Percentiles rank a stretch among this genome's conserved stretches.
These are phyloP conservation scores for Pseudomugil tenellus DNA, from an alignment of 2,797 vertebrate species.

Conservation along the genomic window DNA sequence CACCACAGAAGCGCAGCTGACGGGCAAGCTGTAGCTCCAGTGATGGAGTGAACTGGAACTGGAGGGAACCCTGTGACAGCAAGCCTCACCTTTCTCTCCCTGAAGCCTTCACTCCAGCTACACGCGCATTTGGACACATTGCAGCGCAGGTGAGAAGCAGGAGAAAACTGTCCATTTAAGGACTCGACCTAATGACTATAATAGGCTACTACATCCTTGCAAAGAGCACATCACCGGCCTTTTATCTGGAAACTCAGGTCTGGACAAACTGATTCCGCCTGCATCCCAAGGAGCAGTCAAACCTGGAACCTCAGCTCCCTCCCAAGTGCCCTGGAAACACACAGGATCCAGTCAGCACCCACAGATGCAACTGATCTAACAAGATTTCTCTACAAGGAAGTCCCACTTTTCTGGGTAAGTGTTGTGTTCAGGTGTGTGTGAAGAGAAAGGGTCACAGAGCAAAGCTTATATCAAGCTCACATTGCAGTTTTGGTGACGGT, in stretches of 20 bases:
- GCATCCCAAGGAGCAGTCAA: constrained; percentile 54
- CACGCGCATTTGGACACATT: constrained; percentile 51
- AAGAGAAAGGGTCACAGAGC: constrained; percentile 1
- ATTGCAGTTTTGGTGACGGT: constrained; percentile 21
- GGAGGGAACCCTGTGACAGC: constrained; percentile 40
- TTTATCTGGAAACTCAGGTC: constrained; percentile 69
- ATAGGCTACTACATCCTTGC: constrained; percentile 39
- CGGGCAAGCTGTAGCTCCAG: constrained; percentile 55
- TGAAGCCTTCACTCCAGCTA: constrained; percentile 30
- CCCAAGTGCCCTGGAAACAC: constrained; percentile 68
- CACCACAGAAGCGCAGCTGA: constrained; percentile 51
- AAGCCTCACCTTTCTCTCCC: constrained; percentile 19
- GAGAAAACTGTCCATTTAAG: constrained; percentile 33
- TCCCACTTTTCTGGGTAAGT: constrained; percentile 74
- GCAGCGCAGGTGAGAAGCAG: constrained; percentile 51
- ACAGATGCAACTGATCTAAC: constrained; percentile 67
- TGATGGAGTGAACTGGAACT: constrained; percentile 74
- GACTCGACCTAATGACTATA: constrained; percentile 57
- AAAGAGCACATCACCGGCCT: constrained; percentile 51
- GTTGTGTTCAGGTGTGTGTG: constrained; percentile 15
- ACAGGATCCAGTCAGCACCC: constrained; percentile 48
- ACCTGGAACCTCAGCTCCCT: constrained; percentile 60
- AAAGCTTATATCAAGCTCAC: background rate
- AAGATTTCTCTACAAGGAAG: constrained; percentile 68
- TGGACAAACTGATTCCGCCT: constrained; percentile 72